Evolutionary conservation across 2,888 invertebrate species (phyloP).

Genomic region (Drosophila suboccidentalis): DNA sequence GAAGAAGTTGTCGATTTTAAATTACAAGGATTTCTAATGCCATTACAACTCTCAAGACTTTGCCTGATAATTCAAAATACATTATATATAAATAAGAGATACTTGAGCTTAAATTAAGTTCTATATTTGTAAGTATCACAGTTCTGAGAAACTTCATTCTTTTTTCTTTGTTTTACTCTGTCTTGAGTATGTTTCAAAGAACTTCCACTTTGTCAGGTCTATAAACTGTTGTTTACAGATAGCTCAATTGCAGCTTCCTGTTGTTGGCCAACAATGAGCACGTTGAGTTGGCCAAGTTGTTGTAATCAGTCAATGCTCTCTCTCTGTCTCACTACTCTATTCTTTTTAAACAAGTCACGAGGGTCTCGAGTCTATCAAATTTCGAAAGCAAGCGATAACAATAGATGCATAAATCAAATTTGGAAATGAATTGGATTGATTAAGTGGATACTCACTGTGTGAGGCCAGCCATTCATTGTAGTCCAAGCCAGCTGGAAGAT

Average conservation of each 20-base stretch:
- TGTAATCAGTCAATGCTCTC: conserved; percentile 19
- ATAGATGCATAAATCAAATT: conserved; percentile 44
- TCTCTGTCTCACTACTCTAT: background rate
- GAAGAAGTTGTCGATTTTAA: too few relatives aligned
- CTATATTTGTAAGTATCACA: background rate
- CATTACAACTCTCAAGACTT: too few relatives aligned
- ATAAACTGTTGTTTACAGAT: background rate
- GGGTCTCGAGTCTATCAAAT: background rate
- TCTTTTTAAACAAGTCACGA: conserved; percentile 6
- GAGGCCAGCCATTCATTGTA: conserved; percentile 99
- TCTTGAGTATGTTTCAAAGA: background rate
- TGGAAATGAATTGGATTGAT: background rate
- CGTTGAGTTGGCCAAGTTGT: conserved; percentile 6
- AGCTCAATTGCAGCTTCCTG: conserved; percentile 9
- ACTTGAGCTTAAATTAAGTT: background rate
- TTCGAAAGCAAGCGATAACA: conserved; percentile 2
- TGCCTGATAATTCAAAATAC: background rate
- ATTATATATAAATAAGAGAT: background rate
- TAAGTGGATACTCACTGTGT: conserved; percentile 90
- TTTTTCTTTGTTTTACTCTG: background rate
- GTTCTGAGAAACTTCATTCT: background rate
- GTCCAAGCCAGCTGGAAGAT: conserved; percentile 97
- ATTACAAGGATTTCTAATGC: too few relatives aligned
- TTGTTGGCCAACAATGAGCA: conserved; percentile 11
- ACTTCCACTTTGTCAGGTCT: conserved; percentile 7